Conservation (phyloP, 1,140 invertebrate species). For the Drosophila lini region DNA sequence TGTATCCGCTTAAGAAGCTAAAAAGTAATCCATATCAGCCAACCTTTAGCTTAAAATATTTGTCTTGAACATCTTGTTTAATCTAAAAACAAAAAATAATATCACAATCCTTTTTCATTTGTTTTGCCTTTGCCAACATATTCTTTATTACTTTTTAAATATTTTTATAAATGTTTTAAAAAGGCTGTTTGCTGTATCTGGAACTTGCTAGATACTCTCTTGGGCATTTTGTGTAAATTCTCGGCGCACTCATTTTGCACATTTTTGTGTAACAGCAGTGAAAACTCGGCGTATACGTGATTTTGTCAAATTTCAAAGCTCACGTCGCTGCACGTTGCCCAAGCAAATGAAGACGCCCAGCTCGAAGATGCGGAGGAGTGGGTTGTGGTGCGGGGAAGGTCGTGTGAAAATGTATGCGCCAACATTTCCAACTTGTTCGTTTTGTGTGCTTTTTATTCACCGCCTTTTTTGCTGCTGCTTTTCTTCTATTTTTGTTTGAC, state of each 20-base stretch:
- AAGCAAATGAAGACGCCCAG: slow-evolving; percentile 52
- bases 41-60: background rate
- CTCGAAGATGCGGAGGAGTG: background rate
- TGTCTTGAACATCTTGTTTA: background rate
- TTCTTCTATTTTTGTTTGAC: slow-evolving; percentile 48
- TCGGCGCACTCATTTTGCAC: slow-evolving; percentile 66
- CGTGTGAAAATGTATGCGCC: slow-evolving; percentile 66
- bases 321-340: slow-evolving; percentile 55
- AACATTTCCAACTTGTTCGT: slow-evolving; percentile 58
- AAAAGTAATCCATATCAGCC: background rate
- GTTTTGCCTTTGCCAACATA: background rate
- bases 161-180: background rate
- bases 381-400: slow-evolving; percentile 12
- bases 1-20: too few relatives aligned
- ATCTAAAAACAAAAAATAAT: background rate
- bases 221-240: slow-evolving; percentile 69
- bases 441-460: slow-evolving; percentile 51
- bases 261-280: slow-evolving; percentile 75
- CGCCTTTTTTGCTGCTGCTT: slow-evolving; percentile 25
- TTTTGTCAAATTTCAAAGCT: slow-evolving; percentile 79
- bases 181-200: background rate
- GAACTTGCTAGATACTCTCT: slow-evolving; percentile 24
- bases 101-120: background rate
- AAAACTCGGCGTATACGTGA: slow-evolving; percentile 78
- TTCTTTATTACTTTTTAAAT: background rate